Evolutionary conservation across 2,113 vertebrate species (phyloP).

Genomic region (Daubentonia madagascariensis): DNA sequence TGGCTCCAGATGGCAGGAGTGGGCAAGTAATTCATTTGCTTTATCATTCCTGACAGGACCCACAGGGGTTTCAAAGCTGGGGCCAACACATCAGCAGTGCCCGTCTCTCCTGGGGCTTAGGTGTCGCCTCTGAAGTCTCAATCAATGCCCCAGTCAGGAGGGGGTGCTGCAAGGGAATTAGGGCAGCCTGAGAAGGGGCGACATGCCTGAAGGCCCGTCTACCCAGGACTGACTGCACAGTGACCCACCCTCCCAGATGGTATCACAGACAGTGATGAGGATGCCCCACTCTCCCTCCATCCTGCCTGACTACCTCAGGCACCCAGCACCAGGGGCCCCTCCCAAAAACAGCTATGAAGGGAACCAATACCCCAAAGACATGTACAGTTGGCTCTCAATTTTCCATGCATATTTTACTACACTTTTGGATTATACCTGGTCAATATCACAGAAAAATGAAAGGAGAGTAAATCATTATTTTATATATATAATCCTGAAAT

Average conservation of each 20-base stretch:
- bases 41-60: slow-evolving; percentile 67
- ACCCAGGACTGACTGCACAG: background rate
- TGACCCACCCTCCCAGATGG: background rate
- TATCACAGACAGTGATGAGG: background rate
- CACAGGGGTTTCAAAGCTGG: background rate
- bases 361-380: background rate
- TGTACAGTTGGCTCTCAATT: background rate
- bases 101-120: background rate
- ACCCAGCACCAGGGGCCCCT: background rate
- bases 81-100: background rate
- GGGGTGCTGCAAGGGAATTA: background rate
- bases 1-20: slow-evolving; percentile 74
- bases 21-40: slow-evolving; percentile 72
- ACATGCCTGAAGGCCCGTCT: background rate
- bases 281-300: background rate
- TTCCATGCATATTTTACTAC: background rate
- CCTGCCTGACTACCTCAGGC: background rate
- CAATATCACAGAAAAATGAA: background rate
- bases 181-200: background rate
- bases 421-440: background rate
- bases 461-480: background rate
- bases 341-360: background rate
- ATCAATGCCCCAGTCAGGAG: background rate
- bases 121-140: background rate
- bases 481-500: background rate